Evolutionary conservation across 2,888 invertebrate genomes (phyloP).

Genomic region (Ectemnius cavifrons): DNA sequence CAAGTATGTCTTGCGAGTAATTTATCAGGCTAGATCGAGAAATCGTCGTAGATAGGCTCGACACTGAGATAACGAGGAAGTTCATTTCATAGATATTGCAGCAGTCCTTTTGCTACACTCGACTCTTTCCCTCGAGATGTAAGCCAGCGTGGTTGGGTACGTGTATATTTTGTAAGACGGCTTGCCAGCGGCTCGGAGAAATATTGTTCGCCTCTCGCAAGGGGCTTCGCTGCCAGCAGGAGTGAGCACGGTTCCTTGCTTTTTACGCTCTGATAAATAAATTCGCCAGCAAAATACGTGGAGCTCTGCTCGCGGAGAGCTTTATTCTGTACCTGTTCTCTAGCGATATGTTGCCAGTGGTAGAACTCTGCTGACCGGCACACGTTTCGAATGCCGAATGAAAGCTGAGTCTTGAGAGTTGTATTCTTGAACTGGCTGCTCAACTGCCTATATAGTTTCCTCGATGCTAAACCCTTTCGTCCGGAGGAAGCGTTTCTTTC

Average conservation of each 20-base stretch:
- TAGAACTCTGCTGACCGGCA: not conserved
- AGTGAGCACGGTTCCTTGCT: conserved; percentile 23
- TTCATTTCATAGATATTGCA: conserved; percentile 62
- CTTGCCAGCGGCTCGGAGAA: conserved; percentile 26
- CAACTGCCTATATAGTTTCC: too few relatives aligned
- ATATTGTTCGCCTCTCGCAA: conserved; percentile 35
- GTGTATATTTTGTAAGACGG: conserved; percentile 30
- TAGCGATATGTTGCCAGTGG: conserved; percentile 1
- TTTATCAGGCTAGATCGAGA: conserved; percentile 65
- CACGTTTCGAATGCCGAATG: not conserved
- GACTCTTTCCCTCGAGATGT: conserved; percentile 18
- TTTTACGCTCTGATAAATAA: conserved; percentile 21
- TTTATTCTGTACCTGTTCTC: conserved; percentile 19
- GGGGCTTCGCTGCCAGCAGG: conserved; percentile 13
- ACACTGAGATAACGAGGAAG: conserved; percentile 60
- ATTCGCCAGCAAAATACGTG: conserved; percentile 12
- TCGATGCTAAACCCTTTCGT: too few relatives aligned
- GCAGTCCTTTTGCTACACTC: conserved; percentile 47
- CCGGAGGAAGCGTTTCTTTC: too few relatives aligned
- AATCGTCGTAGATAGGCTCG: conserved; percentile 55
- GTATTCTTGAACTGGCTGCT: conserved; percentile 1
- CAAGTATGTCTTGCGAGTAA: conserved; percentile 47
- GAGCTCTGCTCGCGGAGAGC: conserved; percentile 14
- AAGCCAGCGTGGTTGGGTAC: conserved; percentile 21
- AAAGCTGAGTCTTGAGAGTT: too few relatives aligned